Percentiles rank a stretch among this genome's conserved stretches.
phyloP scores from a whole-genome alignment of 2,888 invertebrate species.

The Scelioninae gen. 2 region DNA sequence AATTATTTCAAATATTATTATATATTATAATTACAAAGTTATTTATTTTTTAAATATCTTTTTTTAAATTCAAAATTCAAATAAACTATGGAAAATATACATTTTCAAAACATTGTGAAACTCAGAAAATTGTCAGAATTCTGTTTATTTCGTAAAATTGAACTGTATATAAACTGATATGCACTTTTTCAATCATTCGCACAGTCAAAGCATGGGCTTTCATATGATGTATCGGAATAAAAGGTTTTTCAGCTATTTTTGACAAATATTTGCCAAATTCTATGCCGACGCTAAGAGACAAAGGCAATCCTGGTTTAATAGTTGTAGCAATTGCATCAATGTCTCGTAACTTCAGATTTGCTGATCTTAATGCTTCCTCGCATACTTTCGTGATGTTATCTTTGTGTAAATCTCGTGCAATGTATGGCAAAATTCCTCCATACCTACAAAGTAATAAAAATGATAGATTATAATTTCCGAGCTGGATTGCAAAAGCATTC shows the following conservation, averaged over 20 bases:
- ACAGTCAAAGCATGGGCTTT: slow-evolving; percentile 96
- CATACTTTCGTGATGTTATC: slow-evolving; percentile 86
- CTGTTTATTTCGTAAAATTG: too few relatives aligned
- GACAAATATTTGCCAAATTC: slow-evolving; percentile 88
- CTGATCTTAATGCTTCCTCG: slow-evolving; percentile 79
- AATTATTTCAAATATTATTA: too few relatives aligned
- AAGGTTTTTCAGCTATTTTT: slow-evolving; percentile 81
- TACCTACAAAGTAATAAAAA: slow-evolving; percentile 77
- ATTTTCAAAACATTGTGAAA: too few relatives aligned
- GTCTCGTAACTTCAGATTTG: slow-evolving; percentile 79
- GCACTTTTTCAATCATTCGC: slow-evolving; percentile 83
- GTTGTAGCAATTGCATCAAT: slow-evolving; percentile 94
- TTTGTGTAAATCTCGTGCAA: slow-evolving; percentile 89
- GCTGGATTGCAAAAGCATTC: too few relatives aligned
- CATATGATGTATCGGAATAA: slow-evolving; percentile 99
- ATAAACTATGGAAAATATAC: too few relatives aligned
- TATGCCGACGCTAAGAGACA: slow-evolving; percentile 88
- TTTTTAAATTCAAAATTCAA: too few relatives aligned
- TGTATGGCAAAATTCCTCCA: slow-evolving; percentile 93
- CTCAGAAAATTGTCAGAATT: too few relatives aligned
- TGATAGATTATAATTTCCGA: too few relatives aligned
- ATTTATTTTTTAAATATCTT: too few relatives aligned
- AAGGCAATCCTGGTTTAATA: slow-evolving; percentile 89
- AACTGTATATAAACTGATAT: too few relatives aligned
- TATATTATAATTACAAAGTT: too few relatives aligned